Evolutionary conservation across 2,113 vertebrate genomes (phyloP).

Genomic region (Coptodon bakossiorum): DNA sequence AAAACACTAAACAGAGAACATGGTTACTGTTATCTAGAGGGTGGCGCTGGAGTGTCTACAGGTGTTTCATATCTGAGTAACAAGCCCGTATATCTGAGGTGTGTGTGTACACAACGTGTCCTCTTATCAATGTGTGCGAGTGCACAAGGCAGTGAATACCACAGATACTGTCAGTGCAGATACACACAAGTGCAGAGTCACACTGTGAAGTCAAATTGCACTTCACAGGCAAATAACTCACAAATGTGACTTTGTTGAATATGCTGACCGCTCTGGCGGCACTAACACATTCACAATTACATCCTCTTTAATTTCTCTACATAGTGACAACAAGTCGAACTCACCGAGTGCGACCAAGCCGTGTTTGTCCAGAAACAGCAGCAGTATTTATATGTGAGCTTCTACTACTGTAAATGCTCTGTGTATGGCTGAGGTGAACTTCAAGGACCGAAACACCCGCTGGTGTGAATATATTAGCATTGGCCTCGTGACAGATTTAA

Average conservation of each 20-base stretch:
- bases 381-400: background rate
- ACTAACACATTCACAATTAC: background rate
- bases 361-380: background rate
- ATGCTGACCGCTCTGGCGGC: background rate
- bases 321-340: background rate
- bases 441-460: background rate
- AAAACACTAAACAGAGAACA: slow-evolving; percentile 47
- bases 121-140: background rate
- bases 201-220: background rate
- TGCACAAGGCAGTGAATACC: background rate
- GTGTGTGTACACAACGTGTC: background rate
- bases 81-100: background rate
- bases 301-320: background rate
- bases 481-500: background rate
- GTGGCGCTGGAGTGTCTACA: slow-evolving; percentile 48
- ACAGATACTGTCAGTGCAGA: background rate
- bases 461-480: background rate
- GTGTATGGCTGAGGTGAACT: background rate
- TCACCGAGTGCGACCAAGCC: background rate
- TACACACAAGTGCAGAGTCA: background rate
- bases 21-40: slow-evolving; percentile 44
- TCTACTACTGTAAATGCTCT: background rate
- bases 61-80: slow-evolving; percentile 44
- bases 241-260: background rate
- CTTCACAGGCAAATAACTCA: background rate